Percentiles rank a stretch among this genome's conserved stretches.
Evolutionary conservation across 1,140 invertebrate genomes (phyloP).

Genomic region (Brachionus sp.): DNA sequence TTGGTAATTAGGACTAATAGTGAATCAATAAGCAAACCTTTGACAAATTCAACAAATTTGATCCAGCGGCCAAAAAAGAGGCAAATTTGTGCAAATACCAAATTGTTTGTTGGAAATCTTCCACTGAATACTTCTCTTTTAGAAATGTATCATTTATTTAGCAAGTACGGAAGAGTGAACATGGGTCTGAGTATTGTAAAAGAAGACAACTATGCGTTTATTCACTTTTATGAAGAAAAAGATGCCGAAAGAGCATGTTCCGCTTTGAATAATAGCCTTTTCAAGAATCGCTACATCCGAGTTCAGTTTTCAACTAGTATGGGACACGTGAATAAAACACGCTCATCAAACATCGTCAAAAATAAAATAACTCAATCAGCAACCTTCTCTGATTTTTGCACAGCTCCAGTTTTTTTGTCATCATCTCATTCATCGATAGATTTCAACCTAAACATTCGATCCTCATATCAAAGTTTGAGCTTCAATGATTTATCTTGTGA

Average conservation of each 20-base stretch:
- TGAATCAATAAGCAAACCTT: background rate
- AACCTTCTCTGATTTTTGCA: background rate
- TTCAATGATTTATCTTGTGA: background rate
- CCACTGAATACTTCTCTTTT: background rate
- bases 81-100: background rate
- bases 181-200: background rate
- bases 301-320: slow-evolving; percentile 36
- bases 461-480: background rate
- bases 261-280: slow-evolving; percentile 31
- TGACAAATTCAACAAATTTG: background rate
- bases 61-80: background rate
- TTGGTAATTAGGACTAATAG: background rate
- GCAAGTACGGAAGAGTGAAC: slow-evolving; percentile 10
- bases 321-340: slow-evolving; percentile 14
- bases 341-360: background rate
- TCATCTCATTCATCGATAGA: background rate
- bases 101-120: slow-evolving; percentile 37
- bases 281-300: slow-evolving; percentile 34
- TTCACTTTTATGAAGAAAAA: slow-evolving; percentile 27
- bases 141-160: slow-evolving; percentile 9
- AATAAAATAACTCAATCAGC: background rate
- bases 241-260: background rate
- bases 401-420: background rate
- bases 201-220: slow-evolving; percentile 44
- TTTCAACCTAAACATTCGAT: background rate